These are phyloP conservation scores for Felis catus DNA, from an alignment of 2,113 vertebrate species.

Conservation along the genomic window DNA sequence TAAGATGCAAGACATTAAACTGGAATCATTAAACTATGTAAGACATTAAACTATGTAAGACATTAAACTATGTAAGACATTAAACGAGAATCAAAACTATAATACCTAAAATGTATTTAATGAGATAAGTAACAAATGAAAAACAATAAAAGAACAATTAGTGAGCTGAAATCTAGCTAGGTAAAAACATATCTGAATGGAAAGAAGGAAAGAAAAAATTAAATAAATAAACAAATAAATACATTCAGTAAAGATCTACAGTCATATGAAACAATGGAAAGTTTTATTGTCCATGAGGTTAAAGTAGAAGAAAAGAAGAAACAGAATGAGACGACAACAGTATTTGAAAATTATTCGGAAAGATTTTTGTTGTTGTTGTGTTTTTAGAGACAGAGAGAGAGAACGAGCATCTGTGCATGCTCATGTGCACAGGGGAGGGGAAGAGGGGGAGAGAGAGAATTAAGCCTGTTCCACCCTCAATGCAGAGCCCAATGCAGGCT, in stretches of 20 bases:
- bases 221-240: neutral
- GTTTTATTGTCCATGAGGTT: neutral
- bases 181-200: neutral
- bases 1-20: neutral
- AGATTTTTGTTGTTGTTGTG: neutral
- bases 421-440: too few relatives aligned
- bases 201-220: too few relatives aligned
- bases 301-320: neutral
- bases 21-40: neutral
- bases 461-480: too few relatives aligned
- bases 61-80: neutral
- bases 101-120: neutral
- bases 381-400: too few relatives aligned
- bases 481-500: too few relatives aligned
- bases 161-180: neutral
- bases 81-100: neutral
- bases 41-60: neutral
- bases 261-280: neutral
- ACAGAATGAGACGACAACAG: neutral
- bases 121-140: neutral
- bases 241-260: neutral
- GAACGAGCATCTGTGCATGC: too few relatives aligned
- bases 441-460: too few relatives aligned
- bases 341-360: neutral
- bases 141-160: neutral